phyloP scores from a whole-genome alignment of 2,113 vertebrate genomes.

The Catharus bicknelli region DNA sequence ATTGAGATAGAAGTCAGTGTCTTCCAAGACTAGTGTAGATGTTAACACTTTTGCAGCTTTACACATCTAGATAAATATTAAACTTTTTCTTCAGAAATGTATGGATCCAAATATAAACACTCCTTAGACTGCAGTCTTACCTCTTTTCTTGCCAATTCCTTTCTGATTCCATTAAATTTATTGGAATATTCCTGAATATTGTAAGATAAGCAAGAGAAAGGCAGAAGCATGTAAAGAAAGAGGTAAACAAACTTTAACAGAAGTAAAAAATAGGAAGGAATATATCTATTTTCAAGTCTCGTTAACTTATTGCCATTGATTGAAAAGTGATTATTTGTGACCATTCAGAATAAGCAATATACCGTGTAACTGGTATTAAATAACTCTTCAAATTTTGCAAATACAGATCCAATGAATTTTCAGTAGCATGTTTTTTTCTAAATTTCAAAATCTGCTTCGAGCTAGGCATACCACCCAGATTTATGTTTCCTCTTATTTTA shows the following conservation, averaged over 20 bases:
- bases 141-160: constrained; percentile 76
- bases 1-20: background rate
- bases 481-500: background rate
- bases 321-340: background rate
- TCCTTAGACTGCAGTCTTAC: constrained; percentile 69
- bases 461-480: background rate
- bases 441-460: background rate
- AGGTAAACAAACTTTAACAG: constrained; percentile 70
- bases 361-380: background rate
- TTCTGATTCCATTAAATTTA: constrained; percentile 79
- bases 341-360: background rate
- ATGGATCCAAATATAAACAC: constrained; percentile 57
- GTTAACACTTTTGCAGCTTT: constrained; percentile 27
- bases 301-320: background rate
- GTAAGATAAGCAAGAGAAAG: constrained; percentile 76
- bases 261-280: constrained; percentile 43
- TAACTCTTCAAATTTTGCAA: background rate
- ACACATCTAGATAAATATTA: constrained; percentile 7
- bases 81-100: constrained; percentile 45
- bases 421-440: background rate
- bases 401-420: background rate
- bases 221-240: constrained; percentile 76
- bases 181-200: constrained; percentile 75
- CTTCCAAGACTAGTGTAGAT: background rate
- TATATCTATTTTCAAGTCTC: constrained; percentile 20